A percentile compares a stretch with the other conserved stretches of the same genome.
Conservation (phyloP, 2,888 invertebrate species). For the Brachyptera risi region DNA sequence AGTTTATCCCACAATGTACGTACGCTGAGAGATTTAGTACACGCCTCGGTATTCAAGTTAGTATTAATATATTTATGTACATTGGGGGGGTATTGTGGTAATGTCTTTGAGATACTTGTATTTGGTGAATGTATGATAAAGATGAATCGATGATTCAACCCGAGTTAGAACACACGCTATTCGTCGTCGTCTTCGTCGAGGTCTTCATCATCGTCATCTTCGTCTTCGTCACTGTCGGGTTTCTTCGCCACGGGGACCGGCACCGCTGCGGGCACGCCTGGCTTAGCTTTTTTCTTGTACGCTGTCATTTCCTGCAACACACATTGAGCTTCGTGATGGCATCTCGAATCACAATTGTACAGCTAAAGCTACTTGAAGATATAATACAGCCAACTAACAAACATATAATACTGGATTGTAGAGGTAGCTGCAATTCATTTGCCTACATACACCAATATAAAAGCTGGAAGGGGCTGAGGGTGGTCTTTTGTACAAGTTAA, state of each 20-base stretch:
- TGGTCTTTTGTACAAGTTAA: no score
- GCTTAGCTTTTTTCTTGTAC: constrained; percentile 68
- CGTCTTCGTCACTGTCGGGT: constrained; percentile 34
- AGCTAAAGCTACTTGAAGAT: no score
- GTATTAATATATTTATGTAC: constrained; percentile 27
- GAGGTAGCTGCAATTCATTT: no score
- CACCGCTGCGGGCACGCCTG: constrained; percentile 44
- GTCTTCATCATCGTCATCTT: constrained; percentile 55
- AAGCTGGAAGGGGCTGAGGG: no score
- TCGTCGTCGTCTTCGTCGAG: constrained; percentile 60
- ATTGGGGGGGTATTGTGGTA: constrained; percentile 21
- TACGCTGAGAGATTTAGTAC: no score
- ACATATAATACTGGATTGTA: no score
- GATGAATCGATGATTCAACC: no score
- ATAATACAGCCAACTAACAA: no score
- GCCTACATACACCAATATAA: no score
- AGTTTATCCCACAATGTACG: constrained; percentile 22
- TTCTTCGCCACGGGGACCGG: constrained; percentile 47
- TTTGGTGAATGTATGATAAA: constrained; percentile 23
- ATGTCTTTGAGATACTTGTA: constrained; percentile 18
- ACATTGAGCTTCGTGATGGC: no score
- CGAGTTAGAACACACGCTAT: no score
- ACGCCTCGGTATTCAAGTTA: constrained; percentile 15
- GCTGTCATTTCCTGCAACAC: constrained; percentile 76
- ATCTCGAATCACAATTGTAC: no score